phyloP scores from a whole-genome alignment of 2,797 vertebrate species.

The Lacerta agilis region DNA sequence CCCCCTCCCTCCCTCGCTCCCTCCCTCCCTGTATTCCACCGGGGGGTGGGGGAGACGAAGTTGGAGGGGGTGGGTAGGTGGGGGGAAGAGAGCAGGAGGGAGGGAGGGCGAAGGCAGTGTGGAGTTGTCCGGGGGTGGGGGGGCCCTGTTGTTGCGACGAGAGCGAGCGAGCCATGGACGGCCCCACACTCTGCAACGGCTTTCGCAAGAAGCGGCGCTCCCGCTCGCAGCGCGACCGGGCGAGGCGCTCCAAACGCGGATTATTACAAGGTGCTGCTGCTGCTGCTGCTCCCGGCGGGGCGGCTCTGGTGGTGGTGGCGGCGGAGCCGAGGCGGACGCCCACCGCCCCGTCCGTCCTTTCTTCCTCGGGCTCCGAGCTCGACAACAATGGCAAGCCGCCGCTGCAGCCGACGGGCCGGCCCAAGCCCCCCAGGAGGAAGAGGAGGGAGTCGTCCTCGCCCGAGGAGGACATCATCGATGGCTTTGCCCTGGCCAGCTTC shows the following conservation, averaged over 20 bases:
- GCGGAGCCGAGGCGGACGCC: slow-evolving; percentile 40
- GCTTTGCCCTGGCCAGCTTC: slow-evolving; percentile 93
- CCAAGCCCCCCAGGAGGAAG: slow-evolving; percentile 90
- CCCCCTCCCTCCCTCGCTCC: slow-evolving; percentile 50
- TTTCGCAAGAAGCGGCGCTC: slow-evolving; percentile 93
- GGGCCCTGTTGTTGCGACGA: slow-evolving; percentile 26
- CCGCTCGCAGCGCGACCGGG: slow-evolving; percentile 88
- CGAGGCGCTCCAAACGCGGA: slow-evolving; percentile 81
- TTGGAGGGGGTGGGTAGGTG: slow-evolving; percentile 64
- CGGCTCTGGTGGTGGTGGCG: slow-evolving; percentile 4
- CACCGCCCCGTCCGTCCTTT: slow-evolving; percentile 70
- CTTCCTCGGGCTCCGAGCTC: slow-evolving; percentile 89
- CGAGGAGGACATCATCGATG: slow-evolving; percentile 97
- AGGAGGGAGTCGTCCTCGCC: slow-evolving; percentile 91
- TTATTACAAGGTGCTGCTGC: slow-evolving; percentile 61
- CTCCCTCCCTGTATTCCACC: slow-evolving; percentile 66
- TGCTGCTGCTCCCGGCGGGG: slow-evolving; percentile 35
- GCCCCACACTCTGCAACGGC: slow-evolving; percentile 86
- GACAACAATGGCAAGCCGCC: slow-evolving; percentile 85
- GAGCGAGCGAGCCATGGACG: slow-evolving; percentile 85
- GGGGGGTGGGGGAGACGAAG: slow-evolving; percentile 65
- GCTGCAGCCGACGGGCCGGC: slow-evolving; percentile 78
- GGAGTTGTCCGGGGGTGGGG: slow-evolving; percentile 52
- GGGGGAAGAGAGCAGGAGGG: slow-evolving; percentile 6
- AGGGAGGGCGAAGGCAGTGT: slow-evolving; percentile 41